phyloP scores from a whole-genome alignment of 2,888 invertebrate genomes.

The Monopis laevigella region DNA sequence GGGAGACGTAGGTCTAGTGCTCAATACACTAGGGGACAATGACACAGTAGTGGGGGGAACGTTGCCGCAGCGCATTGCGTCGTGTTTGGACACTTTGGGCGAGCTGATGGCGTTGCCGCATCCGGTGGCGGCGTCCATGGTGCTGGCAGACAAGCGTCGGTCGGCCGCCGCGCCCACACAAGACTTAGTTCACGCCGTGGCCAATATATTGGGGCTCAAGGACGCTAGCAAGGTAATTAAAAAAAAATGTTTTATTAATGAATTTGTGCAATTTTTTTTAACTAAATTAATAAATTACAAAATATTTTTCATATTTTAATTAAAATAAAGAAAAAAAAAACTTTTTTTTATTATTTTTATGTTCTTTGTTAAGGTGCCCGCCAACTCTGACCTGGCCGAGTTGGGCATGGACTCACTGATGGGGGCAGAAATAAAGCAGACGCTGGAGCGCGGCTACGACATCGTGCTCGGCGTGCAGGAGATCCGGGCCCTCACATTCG shows the following conservation, averaged over 20 bases:
- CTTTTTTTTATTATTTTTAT: constrained; percentile 6
- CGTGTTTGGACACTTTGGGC: constrained; percentile 90
- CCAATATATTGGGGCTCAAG: constrained; percentile 80
- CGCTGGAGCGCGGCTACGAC: constrained; percentile 92
- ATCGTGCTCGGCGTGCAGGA: constrained; percentile 90
- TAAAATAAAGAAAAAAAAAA: too few species aligned
- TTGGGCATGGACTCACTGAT: constrained; percentile 98
- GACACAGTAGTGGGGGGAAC: constrained; percentile 95
- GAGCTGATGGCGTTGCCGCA: constrained; percentile 89
- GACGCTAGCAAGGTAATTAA: constrained; percentile 12
- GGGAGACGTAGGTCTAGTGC: constrained; percentile 94
- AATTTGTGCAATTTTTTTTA: too few species aligned
- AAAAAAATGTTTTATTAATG: neutral
- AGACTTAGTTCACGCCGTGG: constrained; percentile 79
- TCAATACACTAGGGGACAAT: constrained; percentile 90
- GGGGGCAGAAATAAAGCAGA: constrained; percentile 99
- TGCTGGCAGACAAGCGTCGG: constrained; percentile 86
- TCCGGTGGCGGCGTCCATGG: constrained; percentile 83
- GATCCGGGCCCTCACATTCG: constrained; percentile 86
- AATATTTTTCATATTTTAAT: too few species aligned
- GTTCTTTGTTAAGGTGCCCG: constrained; percentile 77
- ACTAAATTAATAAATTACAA: too few species aligned
- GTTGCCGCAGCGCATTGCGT: constrained; percentile 93
- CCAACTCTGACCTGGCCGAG: constrained; percentile 85
- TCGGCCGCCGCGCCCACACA: constrained; percentile 58